Evolutionary conservation across 2,113 vertebrate genomes (phyloP).

Genomic region (Gavia stellata): DNA sequence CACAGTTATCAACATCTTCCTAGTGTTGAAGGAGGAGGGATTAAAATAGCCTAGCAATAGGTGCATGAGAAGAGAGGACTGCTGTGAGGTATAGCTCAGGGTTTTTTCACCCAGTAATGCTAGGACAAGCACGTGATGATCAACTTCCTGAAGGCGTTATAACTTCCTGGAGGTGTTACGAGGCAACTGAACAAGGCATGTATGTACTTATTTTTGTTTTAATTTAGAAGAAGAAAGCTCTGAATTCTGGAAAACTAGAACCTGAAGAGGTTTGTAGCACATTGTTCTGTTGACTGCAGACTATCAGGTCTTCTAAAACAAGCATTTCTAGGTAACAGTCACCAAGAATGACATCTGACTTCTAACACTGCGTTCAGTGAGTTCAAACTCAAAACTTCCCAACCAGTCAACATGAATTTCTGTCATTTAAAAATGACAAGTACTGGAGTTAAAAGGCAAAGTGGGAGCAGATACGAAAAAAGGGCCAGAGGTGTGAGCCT

Average conservation of each 20-base stretch:
- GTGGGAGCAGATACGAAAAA: not conserved
- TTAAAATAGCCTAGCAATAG: slow-evolving; percentile 1
- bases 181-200: not conserved
- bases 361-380: not conserved
- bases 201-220: not conserved
- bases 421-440: not conserved
- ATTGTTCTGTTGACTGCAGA: not conserved
- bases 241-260: not conserved
- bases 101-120: not conserved
- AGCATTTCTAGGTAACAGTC: not conserved
- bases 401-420: not conserved
- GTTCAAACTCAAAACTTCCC: not conserved
- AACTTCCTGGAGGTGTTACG: not conserved
- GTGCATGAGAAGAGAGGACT: not conserved
- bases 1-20: not conserved
- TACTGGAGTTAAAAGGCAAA: not conserved
- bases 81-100: not conserved
- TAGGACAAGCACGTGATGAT: not conserved
- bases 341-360: not conserved
- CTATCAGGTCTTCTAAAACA: not conserved
- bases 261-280: not conserved
- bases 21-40: not conserved
- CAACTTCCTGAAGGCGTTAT: not conserved
- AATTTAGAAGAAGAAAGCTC: not conserved
- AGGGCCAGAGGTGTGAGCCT: not conserved